Base-by-base conservation (phyloP, 2,888 invertebrate species). In the Agrilus mali region DNA sequence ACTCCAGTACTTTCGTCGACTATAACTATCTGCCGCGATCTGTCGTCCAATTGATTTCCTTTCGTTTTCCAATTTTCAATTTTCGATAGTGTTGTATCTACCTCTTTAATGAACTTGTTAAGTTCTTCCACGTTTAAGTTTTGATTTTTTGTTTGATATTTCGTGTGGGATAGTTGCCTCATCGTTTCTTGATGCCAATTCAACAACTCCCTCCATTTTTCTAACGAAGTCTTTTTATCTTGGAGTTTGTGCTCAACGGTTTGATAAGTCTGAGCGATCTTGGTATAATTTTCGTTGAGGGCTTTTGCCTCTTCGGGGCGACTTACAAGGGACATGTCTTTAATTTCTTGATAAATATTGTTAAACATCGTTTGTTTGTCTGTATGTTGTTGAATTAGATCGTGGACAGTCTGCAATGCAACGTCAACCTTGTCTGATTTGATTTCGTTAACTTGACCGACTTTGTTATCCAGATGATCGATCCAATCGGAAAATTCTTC, bases 151-250 rank as follows among this genome's bases (percentile, higher is more conserved):
- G 84, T 70, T 61, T 86, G 84, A 56, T 86, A 85, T 56, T 86
- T 83, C 47, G 86, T 75, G 53, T 89, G 86, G 40, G 79, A 78
- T 36, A 90, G 64, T 60, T 86, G 87, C 52, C 84, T 84, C 50
- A 78, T 78, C 1, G 82, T 79, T 50, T 88, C 87, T 41, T 82
- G 79, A 53, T 84, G 80, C 84, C 87, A 88, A 53, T 80, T 82
- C 7, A 87, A 65, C 20, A 92, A 72, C 55, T 88, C 87, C 0
- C 78, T 78, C 88, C 92, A 89, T 57, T 84, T 85, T 58, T 87
- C 83, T 20, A 90, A 63, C 4, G 80, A 74, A 0, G 70, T 71
- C 60, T 84, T 86, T 63, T 86, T 86, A 53, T 80, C 77, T 53
- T 78, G 74, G 51, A 90, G 73, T 52, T 80, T 78, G 33, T 77